Percentiles rank a stretch among this genome's conserved stretches.
These are phyloP conservation scores for Euleptes europaea DNA, from an alignment of 2,113 vertebrate species.

Conservation along the genomic window DNA sequence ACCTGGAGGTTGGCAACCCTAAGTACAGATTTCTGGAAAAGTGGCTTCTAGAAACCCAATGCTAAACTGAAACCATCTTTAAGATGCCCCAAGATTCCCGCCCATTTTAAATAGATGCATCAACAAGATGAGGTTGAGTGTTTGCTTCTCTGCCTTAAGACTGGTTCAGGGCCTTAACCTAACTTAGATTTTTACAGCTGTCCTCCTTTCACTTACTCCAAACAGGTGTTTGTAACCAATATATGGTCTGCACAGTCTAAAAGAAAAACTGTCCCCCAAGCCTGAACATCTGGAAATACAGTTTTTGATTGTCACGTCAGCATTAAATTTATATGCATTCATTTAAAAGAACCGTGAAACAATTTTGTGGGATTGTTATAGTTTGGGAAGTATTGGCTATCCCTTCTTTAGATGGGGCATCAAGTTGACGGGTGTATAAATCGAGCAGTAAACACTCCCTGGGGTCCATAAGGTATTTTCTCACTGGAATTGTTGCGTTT, in stretches of 20 bases:
- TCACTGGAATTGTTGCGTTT: not conserved
- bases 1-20: too few relatives aligned
- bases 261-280: not conserved
- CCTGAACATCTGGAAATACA: conserved; percentile 35
- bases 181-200: not conserved
- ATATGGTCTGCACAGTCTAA: not conserved
- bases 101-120: not conserved
- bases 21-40: too few relatives aligned
- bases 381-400: not conserved
- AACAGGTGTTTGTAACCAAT: not conserved
- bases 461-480: not conserved
- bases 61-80: too few relatives aligned
- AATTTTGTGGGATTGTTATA: conserved; percentile 2
- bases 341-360: not conserved
- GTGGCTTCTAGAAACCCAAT: too few relatives aligned
- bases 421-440: conserved; percentile 8
- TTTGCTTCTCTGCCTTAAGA: conserved; percentile 18
- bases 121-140: not conserved
- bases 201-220: conserved; percentile 4
- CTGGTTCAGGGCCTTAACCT: not conserved
- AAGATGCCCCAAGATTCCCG: too few relatives aligned
- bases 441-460: not conserved
- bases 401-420: not conserved
- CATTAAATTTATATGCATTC: not conserved
- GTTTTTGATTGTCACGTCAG: conserved; percentile 2